A percentile compares a stretch with the other conserved stretches of the same genome.
phyloP scores from a whole-genome alignment of 23 tunicate species.

The Ascidia mentula region DNA sequence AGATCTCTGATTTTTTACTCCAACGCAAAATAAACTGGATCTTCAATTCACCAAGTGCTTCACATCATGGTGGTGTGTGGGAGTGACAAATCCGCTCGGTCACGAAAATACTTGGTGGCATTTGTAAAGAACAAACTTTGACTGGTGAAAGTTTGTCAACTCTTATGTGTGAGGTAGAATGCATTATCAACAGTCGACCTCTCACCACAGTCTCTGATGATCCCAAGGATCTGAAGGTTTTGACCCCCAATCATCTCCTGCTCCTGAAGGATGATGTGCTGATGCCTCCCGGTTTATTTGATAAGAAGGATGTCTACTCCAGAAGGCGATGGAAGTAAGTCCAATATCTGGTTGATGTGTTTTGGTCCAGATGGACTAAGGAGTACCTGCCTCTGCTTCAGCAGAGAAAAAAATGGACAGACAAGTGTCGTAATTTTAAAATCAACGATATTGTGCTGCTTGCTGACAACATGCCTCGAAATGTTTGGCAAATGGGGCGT shows the following conservation, averaged over 20 bases:
- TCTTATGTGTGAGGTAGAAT: constrained; percentile 27
- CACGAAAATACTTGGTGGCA: constrained; percentile 27
- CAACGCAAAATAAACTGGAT: constrained; percentile 32
- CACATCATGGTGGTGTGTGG: constrained; percentile 46
- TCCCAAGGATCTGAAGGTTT: constrained; percentile 16
- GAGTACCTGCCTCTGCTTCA: constrained; percentile 33
- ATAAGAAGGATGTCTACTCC: constrained; percentile 20
- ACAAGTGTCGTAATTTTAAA: constrained; percentile 13
- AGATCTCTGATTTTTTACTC: constrained; percentile 14
- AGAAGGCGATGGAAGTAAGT: constrained; percentile 41
- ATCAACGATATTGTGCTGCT: constrained; percentile 17
- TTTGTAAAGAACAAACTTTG: constrained; percentile 19
- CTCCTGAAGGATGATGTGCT: constrained; percentile 13
- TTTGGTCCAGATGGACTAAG: constrained; percentile 20
- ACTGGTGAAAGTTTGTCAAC: constrained; percentile 26
- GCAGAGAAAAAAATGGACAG: constrained; percentile 22
- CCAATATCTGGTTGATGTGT: constrained; percentile 26
- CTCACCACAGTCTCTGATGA: constrained; percentile 24
- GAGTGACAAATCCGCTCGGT: constrained; percentile 45
- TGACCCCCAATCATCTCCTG: constrained; percentile 33
- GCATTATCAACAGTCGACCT: constrained; percentile 21
- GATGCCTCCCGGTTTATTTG: constrained; percentile 37
- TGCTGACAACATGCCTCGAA: constrained; percentile 7
- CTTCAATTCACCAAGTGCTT: constrained; percentile 22
- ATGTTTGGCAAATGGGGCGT: constrained; percentile 23